Conservation (phyloP, 2,113 vertebrate genomes). For the Falcunculus frontatus region DNA sequence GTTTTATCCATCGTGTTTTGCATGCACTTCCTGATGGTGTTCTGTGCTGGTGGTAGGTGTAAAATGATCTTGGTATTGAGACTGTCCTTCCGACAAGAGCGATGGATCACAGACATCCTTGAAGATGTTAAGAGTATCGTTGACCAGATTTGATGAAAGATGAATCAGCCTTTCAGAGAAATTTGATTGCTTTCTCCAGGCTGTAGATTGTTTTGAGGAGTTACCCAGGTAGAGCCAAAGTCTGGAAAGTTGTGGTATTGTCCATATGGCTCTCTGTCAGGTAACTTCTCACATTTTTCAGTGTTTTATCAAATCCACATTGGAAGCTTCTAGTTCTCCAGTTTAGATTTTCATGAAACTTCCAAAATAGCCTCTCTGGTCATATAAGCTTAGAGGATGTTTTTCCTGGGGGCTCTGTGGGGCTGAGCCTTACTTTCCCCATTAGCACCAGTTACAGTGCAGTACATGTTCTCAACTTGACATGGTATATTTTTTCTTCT, state of each 20-base stretch:
- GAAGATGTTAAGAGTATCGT: background rate
- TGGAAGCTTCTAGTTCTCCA: background rate
- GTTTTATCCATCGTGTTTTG: background rate
- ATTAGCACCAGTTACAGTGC: background rate
- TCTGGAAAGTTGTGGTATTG: background rate
- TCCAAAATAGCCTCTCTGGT: background rate
- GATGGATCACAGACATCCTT: background rate
- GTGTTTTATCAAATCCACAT: background rate
- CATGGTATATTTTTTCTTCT: background rate
- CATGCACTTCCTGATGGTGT: background rate
- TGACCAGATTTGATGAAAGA: background rate
- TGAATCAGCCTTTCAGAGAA: background rate
- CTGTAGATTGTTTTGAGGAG: background rate
- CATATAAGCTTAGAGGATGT: background rate
- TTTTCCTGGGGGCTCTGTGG: background rate
- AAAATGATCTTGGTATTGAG: background rate
- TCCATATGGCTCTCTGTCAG: background rate
- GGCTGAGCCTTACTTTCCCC: background rate
- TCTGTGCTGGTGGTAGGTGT: background rate
- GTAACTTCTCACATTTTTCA: background rate
- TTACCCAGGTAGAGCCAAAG: background rate
- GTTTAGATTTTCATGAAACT: background rate
- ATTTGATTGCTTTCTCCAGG: background rate
- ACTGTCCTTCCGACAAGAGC: background rate
- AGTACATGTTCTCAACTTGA: background rate